Conservation (phyloP, 2,797 vertebrate species). For the Myoxocephalus aenaeus region DNA sequence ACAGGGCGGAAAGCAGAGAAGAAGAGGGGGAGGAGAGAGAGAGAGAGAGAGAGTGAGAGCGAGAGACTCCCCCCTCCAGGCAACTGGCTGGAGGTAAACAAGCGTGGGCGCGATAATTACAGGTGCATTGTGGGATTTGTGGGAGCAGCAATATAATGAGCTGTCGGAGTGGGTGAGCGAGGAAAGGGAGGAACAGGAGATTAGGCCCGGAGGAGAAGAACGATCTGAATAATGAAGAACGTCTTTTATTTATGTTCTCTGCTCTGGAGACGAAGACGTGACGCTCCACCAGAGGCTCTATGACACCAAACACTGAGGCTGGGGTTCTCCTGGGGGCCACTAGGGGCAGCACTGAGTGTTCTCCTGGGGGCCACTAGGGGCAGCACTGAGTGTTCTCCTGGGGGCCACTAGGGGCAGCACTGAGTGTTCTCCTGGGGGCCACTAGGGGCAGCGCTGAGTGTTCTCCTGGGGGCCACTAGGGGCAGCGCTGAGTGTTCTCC, state of each 20-base stretch:
- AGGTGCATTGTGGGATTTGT: slow-evolving; percentile 84
- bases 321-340: neutral
- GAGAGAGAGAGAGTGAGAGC: slow-evolving; percentile 51
- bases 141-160: slow-evolving; percentile 81
- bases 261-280: slow-evolving; percentile 34
- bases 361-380: no score
- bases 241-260: neutral
- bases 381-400: neutral
- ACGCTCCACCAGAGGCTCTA: slow-evolving; percentile 38
- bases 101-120: slow-evolving; percentile 81
- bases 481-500: neutral
- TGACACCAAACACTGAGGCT: slow-evolving; percentile 8
- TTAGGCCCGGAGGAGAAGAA: slow-evolving; percentile 74
- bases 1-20: slow-evolving; percentile 33
- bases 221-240: slow-evolving; percentile 65
- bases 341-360: neutral
- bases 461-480: no score
- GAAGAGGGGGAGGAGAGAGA: slow-evolving; percentile 42
- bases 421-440: neutral
- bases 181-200: slow-evolving; percentile 74
- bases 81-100: slow-evolving; percentile 84
- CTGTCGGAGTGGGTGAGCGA: slow-evolving; percentile 78
- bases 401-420: slow-evolving; percentile 22
- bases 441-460: slow-evolving; percentile 12
- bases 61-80: slow-evolving; percentile 77